Evolutionary conservation across 2,113 vertebrate species (phyloP).

Genomic region (Pteruthius melanotis): DNA sequence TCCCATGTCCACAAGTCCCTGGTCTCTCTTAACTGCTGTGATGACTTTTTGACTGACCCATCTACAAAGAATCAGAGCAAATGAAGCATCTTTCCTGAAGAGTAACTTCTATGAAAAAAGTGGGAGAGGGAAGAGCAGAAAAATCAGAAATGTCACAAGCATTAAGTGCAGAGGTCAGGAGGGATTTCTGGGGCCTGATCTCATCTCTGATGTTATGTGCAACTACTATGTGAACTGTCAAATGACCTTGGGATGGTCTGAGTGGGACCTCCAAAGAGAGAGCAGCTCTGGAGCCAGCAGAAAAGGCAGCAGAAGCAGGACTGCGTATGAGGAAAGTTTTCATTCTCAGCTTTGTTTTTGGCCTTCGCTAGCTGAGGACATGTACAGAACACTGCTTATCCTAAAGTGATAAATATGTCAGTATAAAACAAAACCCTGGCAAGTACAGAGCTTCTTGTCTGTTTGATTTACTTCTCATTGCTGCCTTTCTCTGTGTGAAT

Average conservation of each 20-base stretch:
- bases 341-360: not conserved
- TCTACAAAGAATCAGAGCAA: not conserved
- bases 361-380: not conserved
- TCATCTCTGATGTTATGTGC: not conserved
- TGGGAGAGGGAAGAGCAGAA: not conserved
- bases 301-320: not conserved
- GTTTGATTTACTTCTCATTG: not conserved
- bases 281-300: not conserved
- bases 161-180: not conserved
- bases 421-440: not conserved
- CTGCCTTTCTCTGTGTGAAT: not conserved
- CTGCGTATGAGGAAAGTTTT: not conserved
- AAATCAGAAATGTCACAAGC: not conserved
- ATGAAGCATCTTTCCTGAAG: not conserved
- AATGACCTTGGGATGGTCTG: not conserved
- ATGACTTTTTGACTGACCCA: not conserved
- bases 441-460: not conserved
- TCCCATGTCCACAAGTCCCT: not conserved
- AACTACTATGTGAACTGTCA: rapidly evolving
- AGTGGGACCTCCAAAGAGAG: not conserved
- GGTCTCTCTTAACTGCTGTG: not conserved
- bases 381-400: not conserved
- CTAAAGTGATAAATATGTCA: not conserved
- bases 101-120: not conserved
- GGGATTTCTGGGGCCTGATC: not conserved